A percentile compares a stretch with the other conserved stretches of the same genome.
Evolutionary conservation across 2,888 invertebrate genomes (phyloP).

Genomic region (Brenthis ino): DNA sequence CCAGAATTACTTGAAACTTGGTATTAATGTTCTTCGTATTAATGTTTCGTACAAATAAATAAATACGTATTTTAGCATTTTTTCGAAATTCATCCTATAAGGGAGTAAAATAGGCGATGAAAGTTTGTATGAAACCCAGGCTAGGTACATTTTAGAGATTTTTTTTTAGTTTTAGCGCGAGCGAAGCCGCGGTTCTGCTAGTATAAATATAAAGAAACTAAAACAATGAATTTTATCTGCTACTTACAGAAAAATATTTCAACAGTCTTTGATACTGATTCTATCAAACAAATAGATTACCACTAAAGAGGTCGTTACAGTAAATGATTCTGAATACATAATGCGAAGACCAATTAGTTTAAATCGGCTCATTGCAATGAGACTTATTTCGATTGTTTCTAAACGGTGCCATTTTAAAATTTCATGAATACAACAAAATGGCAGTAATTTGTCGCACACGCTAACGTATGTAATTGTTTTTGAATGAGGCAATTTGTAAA

Average conservation of each 20-base stretch:
- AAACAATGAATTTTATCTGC: not conserved
- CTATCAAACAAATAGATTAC: conserved; percentile 14
- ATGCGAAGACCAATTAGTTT: conserved; percentile 39
- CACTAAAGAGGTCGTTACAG: conserved; percentile 4
- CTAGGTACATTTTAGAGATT: too few species aligned
- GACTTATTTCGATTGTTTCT: conserved; percentile 34
- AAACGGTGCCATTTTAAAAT: conserved; percentile 45
- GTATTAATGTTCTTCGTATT: too few species aligned
- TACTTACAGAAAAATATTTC: not conserved
- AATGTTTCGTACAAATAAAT: too few species aligned
- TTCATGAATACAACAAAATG: conserved; percentile 44
- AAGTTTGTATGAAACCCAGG: too few species aligned
- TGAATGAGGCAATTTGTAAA: conserved; percentile 9
- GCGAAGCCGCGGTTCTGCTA: too few species aligned
- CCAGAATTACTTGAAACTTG: too few species aligned
- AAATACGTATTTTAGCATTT: too few species aligned
- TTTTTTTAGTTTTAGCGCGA: too few species aligned
- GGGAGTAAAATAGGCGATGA: too few species aligned
- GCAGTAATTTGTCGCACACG: conserved; percentile 41
- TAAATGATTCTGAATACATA: conserved; percentile 25
- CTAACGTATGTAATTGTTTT: conserved; percentile 36
- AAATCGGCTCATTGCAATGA: conserved; percentile 40
- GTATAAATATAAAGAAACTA: not conserved
- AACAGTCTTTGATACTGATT: not conserved
- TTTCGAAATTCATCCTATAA: too few species aligned